Evolutionary conservation across 1,140 invertebrate species (phyloP).

Genomic region (Tenebrio molitor): DNA sequence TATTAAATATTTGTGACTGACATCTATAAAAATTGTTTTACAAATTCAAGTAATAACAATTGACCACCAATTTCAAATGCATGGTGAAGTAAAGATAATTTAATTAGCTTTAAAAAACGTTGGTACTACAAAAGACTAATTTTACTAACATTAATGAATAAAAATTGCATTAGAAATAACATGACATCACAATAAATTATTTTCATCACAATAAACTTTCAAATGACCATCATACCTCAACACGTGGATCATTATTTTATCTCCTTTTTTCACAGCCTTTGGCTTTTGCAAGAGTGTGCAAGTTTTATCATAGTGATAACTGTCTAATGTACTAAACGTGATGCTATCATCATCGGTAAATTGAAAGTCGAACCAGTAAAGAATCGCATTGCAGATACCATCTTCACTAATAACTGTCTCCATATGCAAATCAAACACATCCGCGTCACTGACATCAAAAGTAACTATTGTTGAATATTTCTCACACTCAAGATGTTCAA

Average conservation of each 20-base stretch:
- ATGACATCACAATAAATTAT: too few species aligned
- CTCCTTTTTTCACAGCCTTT: slow-evolving; percentile 11
- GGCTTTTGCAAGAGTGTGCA: slow-evolving; percentile 4
- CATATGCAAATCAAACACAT: not conserved
- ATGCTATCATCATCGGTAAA: slow-evolving; percentile 16
- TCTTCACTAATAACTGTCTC: not conserved
- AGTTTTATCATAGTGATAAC: slow-evolving; percentile 14
- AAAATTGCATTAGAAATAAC: too few species aligned
- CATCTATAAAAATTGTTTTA: too few species aligned
- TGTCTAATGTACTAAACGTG: slow-evolving; percentile 20
- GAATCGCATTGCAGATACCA: slow-evolving; percentile 6
- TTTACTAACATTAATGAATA: too few species aligned
- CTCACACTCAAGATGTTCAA: slow-evolving; percentile 48
- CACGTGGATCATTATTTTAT: slow-evolving; percentile 5
- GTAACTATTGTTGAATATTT: not conserved
- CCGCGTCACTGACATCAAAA: slow-evolving; percentile 23
- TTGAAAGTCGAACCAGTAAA: slow-evolving; percentile 21
- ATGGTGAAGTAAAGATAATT: too few species aligned
- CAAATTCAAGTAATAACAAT: too few species aligned
- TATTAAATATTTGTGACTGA: too few species aligned
- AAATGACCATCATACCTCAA: slow-evolving; percentile 1
- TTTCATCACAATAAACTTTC: slow-evolving; percentile 35
- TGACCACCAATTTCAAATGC: too few species aligned
- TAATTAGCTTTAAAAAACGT: too few species aligned
- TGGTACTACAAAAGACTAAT: too few species aligned